These are phyloP conservation scores for Setipinna tenuifilis DNA, from an alignment of 2,797 vertebrate species.

Conservation along the genomic window DNA sequence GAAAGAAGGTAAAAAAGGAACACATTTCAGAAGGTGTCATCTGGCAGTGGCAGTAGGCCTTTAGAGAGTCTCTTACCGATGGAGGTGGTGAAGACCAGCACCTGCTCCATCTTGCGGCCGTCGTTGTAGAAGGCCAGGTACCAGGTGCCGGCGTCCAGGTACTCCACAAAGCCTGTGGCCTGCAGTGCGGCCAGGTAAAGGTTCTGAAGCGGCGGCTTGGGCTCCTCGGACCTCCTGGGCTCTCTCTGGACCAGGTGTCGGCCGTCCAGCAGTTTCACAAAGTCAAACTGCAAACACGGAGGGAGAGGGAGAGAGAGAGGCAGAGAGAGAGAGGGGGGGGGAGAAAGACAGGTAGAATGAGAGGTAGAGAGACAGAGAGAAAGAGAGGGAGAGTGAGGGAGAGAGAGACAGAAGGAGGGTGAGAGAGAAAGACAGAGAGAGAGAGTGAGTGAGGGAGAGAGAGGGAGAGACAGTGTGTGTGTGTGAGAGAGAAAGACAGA, in stretches of 20 bases:
- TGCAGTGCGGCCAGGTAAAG: constrained; percentile 82
- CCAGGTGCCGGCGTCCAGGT: constrained; percentile 87
- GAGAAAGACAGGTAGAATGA: too few relatives aligned
- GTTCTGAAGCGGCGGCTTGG: constrained; percentile 75
- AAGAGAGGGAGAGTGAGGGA: too few relatives aligned
- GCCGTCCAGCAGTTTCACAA: constrained; percentile 89
- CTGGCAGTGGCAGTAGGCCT: not conserved
- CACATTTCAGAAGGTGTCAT: not conserved
- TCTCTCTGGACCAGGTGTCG: constrained; percentile 86
- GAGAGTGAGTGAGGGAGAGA: too few relatives aligned
- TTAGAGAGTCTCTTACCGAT: constrained; percentile 73
- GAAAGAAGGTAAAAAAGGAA: not conserved
- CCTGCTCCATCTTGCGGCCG: constrained; percentile 86
- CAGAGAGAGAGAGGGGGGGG: not conserved
- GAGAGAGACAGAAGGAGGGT: too few relatives aligned
- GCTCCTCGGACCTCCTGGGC: constrained; percentile 72
- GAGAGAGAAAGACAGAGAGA: too few relatives aligned
- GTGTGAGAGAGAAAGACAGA: too few relatives aligned
- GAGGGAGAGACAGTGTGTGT: too few relatives aligned
- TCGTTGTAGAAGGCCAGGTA: constrained; percentile 89
- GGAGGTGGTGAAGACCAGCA: constrained; percentile 82
- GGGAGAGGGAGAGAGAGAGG: not conserved
- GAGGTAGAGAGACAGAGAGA: not conserved
- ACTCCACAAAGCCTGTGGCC: constrained; percentile 87
- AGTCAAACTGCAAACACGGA: constrained; percentile 79